Evolutionary conservation across 2,888 invertebrate species (phyloP), one percentile per base, ranked within the genome.

Genomic region (Sarcophaga caerulescens): DNA sequence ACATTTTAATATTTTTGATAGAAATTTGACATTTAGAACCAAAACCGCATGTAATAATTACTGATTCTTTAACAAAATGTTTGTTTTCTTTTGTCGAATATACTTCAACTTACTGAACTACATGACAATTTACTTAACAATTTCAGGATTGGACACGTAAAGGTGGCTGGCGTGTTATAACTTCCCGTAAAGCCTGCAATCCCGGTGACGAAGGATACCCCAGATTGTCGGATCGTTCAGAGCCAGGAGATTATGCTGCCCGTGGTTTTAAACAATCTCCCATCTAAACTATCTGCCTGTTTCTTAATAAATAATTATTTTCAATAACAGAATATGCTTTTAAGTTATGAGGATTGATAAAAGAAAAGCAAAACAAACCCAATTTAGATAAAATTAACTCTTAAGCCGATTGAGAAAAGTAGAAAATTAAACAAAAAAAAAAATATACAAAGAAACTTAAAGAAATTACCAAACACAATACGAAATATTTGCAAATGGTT

Each of bases 201-300:
- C 96, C 96, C 59, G 96, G 96, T 4, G 96, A 97, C 91, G 94
- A 95, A 79, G 95, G 94, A 1, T 97, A 94, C 91, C 97, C 97
- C 0, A 94, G 93, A 89, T 90, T 94, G 74, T 94, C 95, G 11
- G 94, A 95, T 2, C 94, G 94, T 74, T 92, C 91, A 14, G 91
- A 93, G 73, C 95, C 95, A 19, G 90, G 94, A 23, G 96, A 97
- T 90, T 97, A 96, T 93, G 95, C 95, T 71, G 94, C 94, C 86
- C 94, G 95, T 91, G 96, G 96, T 60, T 98, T 98, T 91, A 95
- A 96, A 87, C 91, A 95, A 0, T 94, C 96, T 19, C 88, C 90
- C 35, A 88, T 92, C 65, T 91, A 91, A 90, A 80, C 82, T 57
- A 21, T 74, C 52, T 76, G 12, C 66, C 73, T 65, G 4, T 75